Evolutionary conservation across 2,797 vertebrate species (phyloP).

Genomic region (Enteromius thamalakanensis): DNA sequence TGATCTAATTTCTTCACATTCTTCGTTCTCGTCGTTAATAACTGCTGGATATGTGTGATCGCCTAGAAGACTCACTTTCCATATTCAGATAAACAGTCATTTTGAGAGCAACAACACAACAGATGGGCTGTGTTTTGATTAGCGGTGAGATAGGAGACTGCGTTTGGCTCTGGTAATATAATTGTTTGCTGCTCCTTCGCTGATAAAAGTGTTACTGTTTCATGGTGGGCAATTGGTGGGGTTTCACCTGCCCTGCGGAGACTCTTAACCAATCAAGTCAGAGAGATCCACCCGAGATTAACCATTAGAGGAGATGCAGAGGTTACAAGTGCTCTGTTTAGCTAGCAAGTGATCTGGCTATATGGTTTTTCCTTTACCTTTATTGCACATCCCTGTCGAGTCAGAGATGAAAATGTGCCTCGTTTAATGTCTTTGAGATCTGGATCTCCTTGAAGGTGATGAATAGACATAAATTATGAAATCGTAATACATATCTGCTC

Average conservation of each 20-base stretch:
- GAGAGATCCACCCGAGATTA: constrained; percentile 83
- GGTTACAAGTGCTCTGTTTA: constrained; percentile 74
- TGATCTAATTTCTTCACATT: constrained; percentile 32
- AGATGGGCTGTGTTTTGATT: constrained; percentile 84
- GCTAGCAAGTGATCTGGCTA: constrained; percentile 75
- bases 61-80: constrained; percentile 76
- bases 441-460: constrained; percentile 37
- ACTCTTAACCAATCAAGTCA: constrained; percentile 84
- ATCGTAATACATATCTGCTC: constrained; percentile 62
- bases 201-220: constrained; percentile 84
- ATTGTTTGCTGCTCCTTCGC: constrained; percentile 83
- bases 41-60: constrained; percentile 64
- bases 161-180: constrained; percentile 82
- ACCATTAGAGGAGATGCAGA: constrained; percentile 77
- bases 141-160: constrained; percentile 80
- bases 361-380: constrained; percentile 74
- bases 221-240: constrained; percentile 80
- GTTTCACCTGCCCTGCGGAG: constrained; percentile 81
- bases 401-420: constrained; percentile 18
- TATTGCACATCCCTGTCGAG: constrained; percentile 59
- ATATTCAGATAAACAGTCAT: constrained; percentile 77
- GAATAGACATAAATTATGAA: constrained; percentile 39
- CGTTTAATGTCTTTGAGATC: constrained; percentile 25
- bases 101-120: constrained; percentile 78
- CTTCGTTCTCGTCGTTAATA: constrained; percentile 65